Conservation (phyloP, 2,113 vertebrate genomes). For the Tychaedon coryphoeus region DNA sequence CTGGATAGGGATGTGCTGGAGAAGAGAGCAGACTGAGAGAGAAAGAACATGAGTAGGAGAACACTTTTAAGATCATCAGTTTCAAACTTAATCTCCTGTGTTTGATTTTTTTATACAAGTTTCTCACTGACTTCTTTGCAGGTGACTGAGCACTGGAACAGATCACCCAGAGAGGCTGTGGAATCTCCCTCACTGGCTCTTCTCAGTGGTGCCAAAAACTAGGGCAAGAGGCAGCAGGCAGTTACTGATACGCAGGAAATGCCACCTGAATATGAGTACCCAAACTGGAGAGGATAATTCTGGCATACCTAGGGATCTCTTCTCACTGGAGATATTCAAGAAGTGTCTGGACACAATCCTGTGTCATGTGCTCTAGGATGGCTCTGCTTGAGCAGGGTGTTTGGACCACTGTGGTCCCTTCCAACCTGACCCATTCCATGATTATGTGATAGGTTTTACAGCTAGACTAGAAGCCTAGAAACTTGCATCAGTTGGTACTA, state of each 20-base stretch:
- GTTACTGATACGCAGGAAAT: not conserved
- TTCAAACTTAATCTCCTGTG: not conserved
- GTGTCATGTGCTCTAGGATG: not conserved
- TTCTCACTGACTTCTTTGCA: not conserved
- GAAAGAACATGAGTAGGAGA: not conserved
- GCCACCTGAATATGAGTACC: not conserved
- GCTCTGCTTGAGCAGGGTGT: not conserved
- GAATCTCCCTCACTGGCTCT: not conserved
- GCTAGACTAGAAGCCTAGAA: not conserved
- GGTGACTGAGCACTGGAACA: not conserved
- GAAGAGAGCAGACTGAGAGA: not conserved
- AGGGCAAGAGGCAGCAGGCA: not conserved
- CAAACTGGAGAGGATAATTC: not conserved
- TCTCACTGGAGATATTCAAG: not conserved
- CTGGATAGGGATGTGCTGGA: not conserved
- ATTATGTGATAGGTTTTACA: not conserved
- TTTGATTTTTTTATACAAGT: not conserved
- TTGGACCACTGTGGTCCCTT: not conserved
- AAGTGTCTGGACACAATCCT: not conserved
- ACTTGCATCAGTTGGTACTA: not conserved
- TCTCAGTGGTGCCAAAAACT: not conserved
- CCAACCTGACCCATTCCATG: not conserved
- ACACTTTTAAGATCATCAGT: not conserved
- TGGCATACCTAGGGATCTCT: not conserved
- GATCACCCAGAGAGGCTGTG: not conserved